Evolutionary conservation across 2,888 invertebrate species (phyloP), one percentile per base, ranked within the genome.

Genomic region (Cryptocheilus praepositus): DNA sequence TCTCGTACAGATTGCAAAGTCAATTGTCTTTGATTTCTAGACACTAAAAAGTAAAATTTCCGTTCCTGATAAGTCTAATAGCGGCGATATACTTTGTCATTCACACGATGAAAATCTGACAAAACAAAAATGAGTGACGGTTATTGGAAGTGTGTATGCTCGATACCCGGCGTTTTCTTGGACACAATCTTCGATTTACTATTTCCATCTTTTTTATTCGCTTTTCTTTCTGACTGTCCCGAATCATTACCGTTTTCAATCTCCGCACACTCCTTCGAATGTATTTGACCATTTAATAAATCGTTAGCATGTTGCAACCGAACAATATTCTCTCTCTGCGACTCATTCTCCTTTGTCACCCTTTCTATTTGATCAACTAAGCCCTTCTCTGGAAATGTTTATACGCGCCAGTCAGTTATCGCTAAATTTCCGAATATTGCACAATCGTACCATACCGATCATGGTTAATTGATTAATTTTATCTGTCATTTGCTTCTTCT

Each of bases 391-490:
- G 81, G 21, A 64, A 71, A 51, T 25, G 18, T 53, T 52, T 15
- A 0, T 43, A 54, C 13, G 28, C 3, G 2, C 28, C n/a, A 51
- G 43, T 36, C 4, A 8, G 11, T 22, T 18, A 19, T 11, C 15
- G 8, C 36, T 8, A 22, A 43, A n/a, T 44, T 46, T 13, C 3
- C 3, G 18, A 22, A 44, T 53, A 36, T 49, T 18, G n/a, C 28
- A 46, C 13, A 56, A 54, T 61, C 56, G 21, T 2, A 22, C 62
- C 57, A 80, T 89, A 91, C 91, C 94, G 71, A 91, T 93, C 79
- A 91, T 89, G 74, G 91, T 93, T 83, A 91, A 91, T 83, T 91
- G 91, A 89, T 91, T 92, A 15, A 93, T 87, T 71, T 89, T 89
- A 79, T 92, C 91, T 25, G 90, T 90, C 68, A 92, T 84, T 57